Percentiles rank a stretch among this genome's conserved stretches.
Conservation (phyloP, 2,888 invertebrate species). For the Zhengitettix transpicula region DNA sequence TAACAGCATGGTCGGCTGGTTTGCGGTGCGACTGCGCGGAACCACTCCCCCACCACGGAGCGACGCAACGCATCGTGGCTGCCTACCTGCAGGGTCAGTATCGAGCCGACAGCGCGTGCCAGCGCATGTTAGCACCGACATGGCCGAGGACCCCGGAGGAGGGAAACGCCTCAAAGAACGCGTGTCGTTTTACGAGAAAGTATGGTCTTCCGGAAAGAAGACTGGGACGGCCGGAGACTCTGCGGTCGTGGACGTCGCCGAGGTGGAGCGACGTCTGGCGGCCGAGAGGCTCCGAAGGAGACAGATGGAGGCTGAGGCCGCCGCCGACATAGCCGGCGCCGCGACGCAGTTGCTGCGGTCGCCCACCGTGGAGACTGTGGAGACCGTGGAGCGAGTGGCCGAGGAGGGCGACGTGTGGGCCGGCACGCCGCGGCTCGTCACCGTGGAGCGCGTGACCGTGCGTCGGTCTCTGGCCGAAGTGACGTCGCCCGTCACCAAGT, state of each 20-base stretch:
- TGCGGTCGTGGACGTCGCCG: slow-evolving; percentile 36
- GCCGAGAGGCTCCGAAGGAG: slow-evolving; percentile 23
- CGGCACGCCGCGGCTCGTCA: not conserved
- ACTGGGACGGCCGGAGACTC: slow-evolving; percentile 18
- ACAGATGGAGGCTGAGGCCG: slow-evolving; percentile 17
- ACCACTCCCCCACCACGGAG: not conserved
- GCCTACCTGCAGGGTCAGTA: not conserved
- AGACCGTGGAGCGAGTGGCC: not conserved
- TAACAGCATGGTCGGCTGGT: no score
- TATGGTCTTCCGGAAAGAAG: slow-evolving; percentile 35
- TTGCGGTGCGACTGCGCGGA: not conserved
- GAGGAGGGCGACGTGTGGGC: not conserved
- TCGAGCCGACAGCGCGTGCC: not conserved
- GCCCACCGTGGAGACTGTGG: not conserved
- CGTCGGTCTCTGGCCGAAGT: not conserved
- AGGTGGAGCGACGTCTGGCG: slow-evolving; percentile 38
- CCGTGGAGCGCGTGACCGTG: not conserved
- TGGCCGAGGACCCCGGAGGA: slow-evolving; percentile 21
- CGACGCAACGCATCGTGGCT: not conserved
- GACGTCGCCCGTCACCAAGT: slow-evolving; percentile 25
- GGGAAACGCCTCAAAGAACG: slow-evolving; percentile 39
- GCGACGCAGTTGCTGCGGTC: slow-evolving; percentile 13
- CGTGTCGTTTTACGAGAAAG: slow-evolving; percentile 64
- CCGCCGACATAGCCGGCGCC: slow-evolving; percentile 24
- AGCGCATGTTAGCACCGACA: not conserved